phyloP scores from a whole-genome alignment of 2,888 invertebrate species.

The Pseudococcus viburni region DNA sequence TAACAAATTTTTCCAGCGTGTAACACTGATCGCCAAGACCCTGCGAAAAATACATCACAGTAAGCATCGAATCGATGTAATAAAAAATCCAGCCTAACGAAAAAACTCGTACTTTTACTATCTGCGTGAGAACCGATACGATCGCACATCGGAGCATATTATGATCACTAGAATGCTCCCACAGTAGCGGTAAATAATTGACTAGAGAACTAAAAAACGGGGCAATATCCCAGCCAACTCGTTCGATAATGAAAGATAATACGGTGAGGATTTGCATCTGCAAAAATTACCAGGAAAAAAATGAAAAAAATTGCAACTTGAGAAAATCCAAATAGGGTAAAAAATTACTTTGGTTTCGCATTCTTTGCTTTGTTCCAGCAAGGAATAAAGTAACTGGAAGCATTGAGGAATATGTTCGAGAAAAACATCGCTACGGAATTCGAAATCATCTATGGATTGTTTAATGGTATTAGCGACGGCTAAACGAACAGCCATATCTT shows the following conservation, averaged over 20 bases:
- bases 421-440: slow-evolving; percentile 90
- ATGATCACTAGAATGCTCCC: slow-evolving; percentile 89
- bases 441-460: slow-evolving; percentile 91
- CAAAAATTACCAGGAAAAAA: slow-evolving; percentile 68
- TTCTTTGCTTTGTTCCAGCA: slow-evolving; percentile 89
- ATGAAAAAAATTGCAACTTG: no score
- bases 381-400: slow-evolving; percentile 84
- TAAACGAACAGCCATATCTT: slow-evolving; percentile 91
- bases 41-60: neutral
- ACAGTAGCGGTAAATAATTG: slow-evolving; percentile 87
- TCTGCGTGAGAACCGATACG: slow-evolving; percentile 86
- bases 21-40: slow-evolving; percentile 67
- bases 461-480: slow-evolving; percentile 89
- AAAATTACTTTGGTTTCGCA: slow-evolving; percentile 88
- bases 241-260: slow-evolving; percentile 89
- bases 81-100: neutral
- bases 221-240: slow-evolving; percentile 83
- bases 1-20: slow-evolving; percentile 73
- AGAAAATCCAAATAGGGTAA: neutral
- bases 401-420: slow-evolving; percentile 82
- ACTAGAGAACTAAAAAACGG: slow-evolving; percentile 81
- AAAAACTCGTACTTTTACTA: slow-evolving; percentile 79
- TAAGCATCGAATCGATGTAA: neutral
- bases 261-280: slow-evolving; percentile 93
- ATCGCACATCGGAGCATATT: slow-evolving; percentile 94